Evolutionary conservation across 2,113 vertebrate genomes (phyloP), one percentile per base, ranked within the genome.

Genomic region (Bos taurus): DNA sequence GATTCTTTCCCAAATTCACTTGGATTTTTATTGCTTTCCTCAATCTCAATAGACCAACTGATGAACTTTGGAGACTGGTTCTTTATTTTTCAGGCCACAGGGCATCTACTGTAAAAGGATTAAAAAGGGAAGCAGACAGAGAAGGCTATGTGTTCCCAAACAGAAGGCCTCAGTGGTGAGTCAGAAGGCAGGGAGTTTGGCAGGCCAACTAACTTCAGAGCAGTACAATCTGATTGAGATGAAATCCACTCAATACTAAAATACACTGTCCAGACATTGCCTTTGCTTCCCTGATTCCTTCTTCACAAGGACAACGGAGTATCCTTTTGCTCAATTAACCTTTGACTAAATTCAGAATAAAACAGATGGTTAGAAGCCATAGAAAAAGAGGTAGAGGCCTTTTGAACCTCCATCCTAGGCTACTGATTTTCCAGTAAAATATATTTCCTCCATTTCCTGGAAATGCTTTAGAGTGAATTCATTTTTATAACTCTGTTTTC

Each of bases 101-200:
- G 95, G 81, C 94, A 95, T 77, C 91, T 97, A 90, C 97, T 97
- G 54, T 86, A 89, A 95, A 95, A 97, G 88, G 82, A 95, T 71
- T 46, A 89, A 93, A 95, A 96, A 92, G 56, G 43, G 71, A 92
- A 85, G 67, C 78, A 96, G 91, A 98, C 97, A 97, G 95, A 97
- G 87, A 60, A 86, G 52, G 81, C 97, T 97, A 59, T 95, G 97
- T 97, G 78, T 21, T 91, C 90, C 88, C 78, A 86, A 97, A 98
- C 97, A 97, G 97, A 98, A 97, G 97, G 85, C 97, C 83, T 98
- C 92, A 97, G 97, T 97, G 56, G 77, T 96, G 92, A 97, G 88
- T 94, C 95, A 97, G 98, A 94, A 97, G 90, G 94, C 94, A 97
- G 92, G 71, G 78, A 82, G 94, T 71, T 88, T 97, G 94, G 96